Percentiles rank a stretch among this genome's conserved stretches.
phyloP scores from a whole-genome alignment of 2,888 invertebrate genomes.

The Creontiades dilutus region DNA sequence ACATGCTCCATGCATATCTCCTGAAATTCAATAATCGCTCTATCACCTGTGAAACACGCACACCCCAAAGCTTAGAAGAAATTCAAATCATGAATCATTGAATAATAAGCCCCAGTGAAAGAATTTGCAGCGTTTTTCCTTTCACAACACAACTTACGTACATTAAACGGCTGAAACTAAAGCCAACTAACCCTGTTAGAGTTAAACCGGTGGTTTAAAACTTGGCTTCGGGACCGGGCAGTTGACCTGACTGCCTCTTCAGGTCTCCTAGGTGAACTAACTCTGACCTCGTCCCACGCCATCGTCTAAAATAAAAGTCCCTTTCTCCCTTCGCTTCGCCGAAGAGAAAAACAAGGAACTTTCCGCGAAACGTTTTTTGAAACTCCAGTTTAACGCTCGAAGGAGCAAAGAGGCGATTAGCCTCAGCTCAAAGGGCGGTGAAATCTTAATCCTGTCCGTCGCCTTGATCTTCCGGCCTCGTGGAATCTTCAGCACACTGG shows the following conservation, averaged over 20 bases:
- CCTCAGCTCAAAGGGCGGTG: neutral
- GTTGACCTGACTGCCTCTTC: neutral
- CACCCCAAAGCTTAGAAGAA: too few relatives aligned
- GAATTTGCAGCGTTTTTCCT: too few relatives aligned
- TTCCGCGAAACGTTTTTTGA: neutral
- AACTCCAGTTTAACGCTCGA: conserved; percentile 21
- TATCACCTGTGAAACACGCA: too few relatives aligned
- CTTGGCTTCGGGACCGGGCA: too few relatives aligned
- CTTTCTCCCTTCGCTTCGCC: neutral
- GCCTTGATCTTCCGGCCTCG: neutral
- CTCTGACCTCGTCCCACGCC: neutral
- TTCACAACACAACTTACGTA: too few relatives aligned
- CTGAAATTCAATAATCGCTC: too few relatives aligned
- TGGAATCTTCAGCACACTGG: neutral
- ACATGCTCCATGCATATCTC: too few relatives aligned
- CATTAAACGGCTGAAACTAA: too few relatives aligned
- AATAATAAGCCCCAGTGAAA: too few relatives aligned
- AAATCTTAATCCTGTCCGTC: neutral
- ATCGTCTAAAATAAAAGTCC: neutral
- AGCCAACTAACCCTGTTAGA: too few relatives aligned
- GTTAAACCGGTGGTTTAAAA: too few relatives aligned
- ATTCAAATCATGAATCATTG: too few relatives aligned
- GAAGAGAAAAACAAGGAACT: neutral
- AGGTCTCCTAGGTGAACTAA: neutral
- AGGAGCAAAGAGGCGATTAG: conserved; percentile 13